phyloP scores from a whole-genome alignment of 2,888 invertebrate genomes.

The Oscheius sp. region DNA sequence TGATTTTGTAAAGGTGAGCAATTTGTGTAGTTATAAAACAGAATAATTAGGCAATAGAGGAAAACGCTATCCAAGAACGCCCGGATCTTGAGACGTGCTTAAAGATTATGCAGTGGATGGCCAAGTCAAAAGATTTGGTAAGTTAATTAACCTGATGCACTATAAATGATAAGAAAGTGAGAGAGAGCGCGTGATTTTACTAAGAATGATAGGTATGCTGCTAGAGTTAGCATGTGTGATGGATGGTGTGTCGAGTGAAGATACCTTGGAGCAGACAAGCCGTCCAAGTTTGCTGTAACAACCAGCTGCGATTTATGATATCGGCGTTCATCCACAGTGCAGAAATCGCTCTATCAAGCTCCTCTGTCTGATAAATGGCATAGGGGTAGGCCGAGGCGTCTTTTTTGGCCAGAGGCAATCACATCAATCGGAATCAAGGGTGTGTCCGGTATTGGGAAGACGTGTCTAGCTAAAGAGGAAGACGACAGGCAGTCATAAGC shows the following conservation, averaged over 20 bases:
- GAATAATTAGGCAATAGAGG: slow-evolving; percentile 58
- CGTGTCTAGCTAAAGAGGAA: not conserved
- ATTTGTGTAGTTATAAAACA: too few species aligned
- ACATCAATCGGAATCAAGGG: slow-evolving; percentile 2
- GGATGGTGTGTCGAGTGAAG: slow-evolving; percentile 27
- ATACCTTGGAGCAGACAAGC: slow-evolving; percentile 18
- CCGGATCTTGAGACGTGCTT: slow-evolving; percentile 59
- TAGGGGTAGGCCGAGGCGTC: not conserved
- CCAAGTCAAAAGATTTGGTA: slow-evolving; percentile 12
- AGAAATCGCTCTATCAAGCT: not conserved
- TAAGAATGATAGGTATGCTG: slow-evolving; percentile 28
- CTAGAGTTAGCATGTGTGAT: slow-evolving; percentile 24
- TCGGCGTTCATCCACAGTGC: slow-evolving; percentile 21
- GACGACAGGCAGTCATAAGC: not conserved
- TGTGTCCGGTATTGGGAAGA: not conserved
- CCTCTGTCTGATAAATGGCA: not conserved
- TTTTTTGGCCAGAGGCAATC: slow-evolving; percentile 8
- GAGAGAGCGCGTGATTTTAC: not conserved
- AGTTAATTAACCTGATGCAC: not conserved
- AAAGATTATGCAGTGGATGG: slow-evolving; percentile 65
- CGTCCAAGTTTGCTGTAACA: slow-evolving; percentile 21
- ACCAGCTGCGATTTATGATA: slow-evolving; percentile 34
- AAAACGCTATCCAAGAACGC: slow-evolving; percentile 50
- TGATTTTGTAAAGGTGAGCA: slow-evolving; percentile 49
- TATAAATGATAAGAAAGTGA: not conserved